Conservation (phyloP, 2,113 vertebrate species). For the Microtus ochrogaster region DNA sequence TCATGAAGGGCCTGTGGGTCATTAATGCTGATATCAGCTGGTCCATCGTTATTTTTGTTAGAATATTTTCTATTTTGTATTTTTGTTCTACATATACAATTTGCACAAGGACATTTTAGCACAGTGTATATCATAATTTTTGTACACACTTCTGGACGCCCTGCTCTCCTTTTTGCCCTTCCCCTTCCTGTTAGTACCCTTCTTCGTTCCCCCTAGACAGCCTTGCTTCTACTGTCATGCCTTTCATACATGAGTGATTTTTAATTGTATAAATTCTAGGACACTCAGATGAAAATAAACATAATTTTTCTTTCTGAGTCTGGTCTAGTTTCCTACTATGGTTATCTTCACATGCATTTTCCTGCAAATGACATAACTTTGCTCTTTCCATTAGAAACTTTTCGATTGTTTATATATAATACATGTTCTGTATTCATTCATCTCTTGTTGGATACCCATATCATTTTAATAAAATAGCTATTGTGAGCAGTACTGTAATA, state of each 20-base stretch:
- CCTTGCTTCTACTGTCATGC: not conserved
- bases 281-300: not conserved
- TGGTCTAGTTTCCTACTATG: not conserved
- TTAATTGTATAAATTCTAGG: not conserved
- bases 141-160: no score
- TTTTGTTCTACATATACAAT: not conserved
- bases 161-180: no score
- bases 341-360: not conserved
- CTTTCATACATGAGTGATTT: not conserved
- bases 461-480: not conserved
- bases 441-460: not conserved
- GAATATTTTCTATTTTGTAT: not conserved
- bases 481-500: not conserved
- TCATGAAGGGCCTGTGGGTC: not conserved
- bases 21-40: not conserved
- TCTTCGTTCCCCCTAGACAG: not conserved
- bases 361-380: not conserved
- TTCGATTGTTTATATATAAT: not conserved
- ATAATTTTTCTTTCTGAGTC: not conserved
- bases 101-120: not conserved
- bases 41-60: not conserved
- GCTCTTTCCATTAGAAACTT: not conserved
- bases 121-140: no score
- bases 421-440: not conserved
- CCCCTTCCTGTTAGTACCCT: not conserved